Evolutionary conservation across 2,797 vertebrate genomes (phyloP), one percentile per base, ranked within the genome.

Genomic region (Australoheros facetus): DNA sequence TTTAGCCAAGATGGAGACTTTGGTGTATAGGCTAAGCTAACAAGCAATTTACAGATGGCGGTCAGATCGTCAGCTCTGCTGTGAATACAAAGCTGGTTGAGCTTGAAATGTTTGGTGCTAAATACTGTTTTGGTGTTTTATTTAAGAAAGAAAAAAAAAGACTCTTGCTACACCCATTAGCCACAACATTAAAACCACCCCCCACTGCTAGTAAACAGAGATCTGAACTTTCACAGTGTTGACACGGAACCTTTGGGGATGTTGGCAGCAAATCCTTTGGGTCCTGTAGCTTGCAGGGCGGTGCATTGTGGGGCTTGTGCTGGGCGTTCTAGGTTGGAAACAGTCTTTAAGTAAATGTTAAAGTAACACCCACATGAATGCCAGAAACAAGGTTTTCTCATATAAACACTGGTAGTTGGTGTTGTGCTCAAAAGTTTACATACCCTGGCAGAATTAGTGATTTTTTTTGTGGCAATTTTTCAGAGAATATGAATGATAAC

Each of bases 101-200:
- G 62, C 28, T 75, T 56, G 17, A 42, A 16, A 56, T 73, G 11
- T 85, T 58, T 14, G 2, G 3, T 37, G 13, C 66, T 54, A 56
- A 84, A 85, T 80, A 83, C 75, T 72, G 58, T 39, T 72, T 37
- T 55, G 30, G 62, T 53, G 7, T 73, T 82, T 74, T 30, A 19
- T 57, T 30, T 21, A 3, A 17, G 14, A 45, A 17, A 7, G 8
- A 51, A 4, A 60, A 4, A 17, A 11, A 64, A 26, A 48, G 37
- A 66, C 11, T 30, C 7, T 0, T 23, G 16, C 26, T 45, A 69
- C 1, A 30, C 42, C 62, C 23, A 30, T 12, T 42, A 51, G 26
- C 42, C 62, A 69, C 42, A 69, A 69, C 64, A 69, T 51, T 69
- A 69, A 69, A 51, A n/a, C 62, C 62, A 26, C 39, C 9, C 23